Evolutionary conservation across 1,140 invertebrate species (phyloP).

Genomic region (Leptopilina boulardi): DNA sequence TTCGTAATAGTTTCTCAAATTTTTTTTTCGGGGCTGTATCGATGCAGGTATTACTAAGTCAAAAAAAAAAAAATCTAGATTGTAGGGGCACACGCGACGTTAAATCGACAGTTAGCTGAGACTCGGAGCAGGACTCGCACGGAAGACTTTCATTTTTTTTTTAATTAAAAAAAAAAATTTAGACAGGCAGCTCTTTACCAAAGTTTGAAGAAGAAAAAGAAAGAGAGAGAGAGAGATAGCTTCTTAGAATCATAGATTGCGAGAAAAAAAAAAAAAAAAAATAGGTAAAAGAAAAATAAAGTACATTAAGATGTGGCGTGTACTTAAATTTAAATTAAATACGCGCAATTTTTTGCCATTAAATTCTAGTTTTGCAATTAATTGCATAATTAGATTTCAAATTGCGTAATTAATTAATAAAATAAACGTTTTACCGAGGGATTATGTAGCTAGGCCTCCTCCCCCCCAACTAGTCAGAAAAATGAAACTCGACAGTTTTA

Average conservation of each 20-base stretch:
- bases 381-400: no score
- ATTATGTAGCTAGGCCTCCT: slow-evolving; percentile 35
- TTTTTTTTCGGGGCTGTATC: slow-evolving; percentile 17
- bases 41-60: slow-evolving; percentile 31
- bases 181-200: slow-evolving; percentile 16
- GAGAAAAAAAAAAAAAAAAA: neutral
- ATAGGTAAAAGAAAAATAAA: neutral
- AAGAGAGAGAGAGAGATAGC: neutral
- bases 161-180: no score
- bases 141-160: slow-evolving; percentile 24
- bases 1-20: neutral
- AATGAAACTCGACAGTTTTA: slow-evolving; percentile 16
- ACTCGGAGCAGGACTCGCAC: slow-evolving; percentile 45
- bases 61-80: neutral
- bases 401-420: no score
- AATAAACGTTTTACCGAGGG: slow-evolving; percentile 3
- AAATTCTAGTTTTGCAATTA: neutral
- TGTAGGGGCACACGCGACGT: slow-evolving; percentile 33
- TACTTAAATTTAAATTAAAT: slow-evolving; percentile 17
- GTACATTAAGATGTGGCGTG: slow-evolving; percentile 24
- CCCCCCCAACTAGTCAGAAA: slow-evolving; percentile 29
- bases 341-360: slow-evolving; percentile 9
- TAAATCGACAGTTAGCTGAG: slow-evolving; percentile 27
- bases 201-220: slow-evolving; percentile 7
- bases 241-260: neutral